A percentile compares a stretch with the other conserved stretches of the same genome.
Evolutionary conservation across 1,140 invertebrate genomes (phyloP).

Genomic region (Caligus rogercresseyi): DNA sequence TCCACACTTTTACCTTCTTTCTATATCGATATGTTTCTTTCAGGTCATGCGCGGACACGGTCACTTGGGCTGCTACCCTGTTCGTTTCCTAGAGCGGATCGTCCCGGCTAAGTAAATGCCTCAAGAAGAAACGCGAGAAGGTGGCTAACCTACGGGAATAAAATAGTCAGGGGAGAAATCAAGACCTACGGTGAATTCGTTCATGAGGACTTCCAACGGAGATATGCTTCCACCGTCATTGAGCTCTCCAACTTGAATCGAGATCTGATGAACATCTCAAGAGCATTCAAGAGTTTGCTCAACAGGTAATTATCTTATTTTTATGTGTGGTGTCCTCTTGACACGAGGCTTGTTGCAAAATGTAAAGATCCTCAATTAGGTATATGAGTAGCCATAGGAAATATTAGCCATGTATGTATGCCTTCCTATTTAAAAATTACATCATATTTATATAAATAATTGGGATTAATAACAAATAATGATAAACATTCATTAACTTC

Average conservation of each 20-base stretch:
- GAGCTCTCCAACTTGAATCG: slow-evolving; percentile 79
- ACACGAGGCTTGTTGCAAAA: no score
- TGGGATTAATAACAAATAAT: no score
- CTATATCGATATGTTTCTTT: neutral
- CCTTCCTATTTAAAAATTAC: no score
- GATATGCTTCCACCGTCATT: slow-evolving; percentile 70
- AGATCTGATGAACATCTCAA: slow-evolving; percentile 68
- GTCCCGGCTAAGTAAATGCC: slow-evolving; percentile 60
- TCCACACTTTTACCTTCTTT: neutral
- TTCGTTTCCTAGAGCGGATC: slow-evolving; percentile 63
- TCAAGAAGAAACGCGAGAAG: slow-evolving; percentile 60
- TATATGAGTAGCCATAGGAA: no score
- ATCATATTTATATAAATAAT: no score
- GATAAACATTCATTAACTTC: no score
- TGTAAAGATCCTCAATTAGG: no score
- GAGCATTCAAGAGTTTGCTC: slow-evolving; percentile 60
- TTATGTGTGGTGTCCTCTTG: no score
- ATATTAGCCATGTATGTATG: no score
- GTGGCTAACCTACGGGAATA: slow-evolving; percentile 62
- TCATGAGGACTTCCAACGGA: slow-evolving; percentile 64
- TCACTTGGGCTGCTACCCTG: slow-evolving; percentile 58
- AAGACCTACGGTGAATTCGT: slow-evolving; percentile 55
- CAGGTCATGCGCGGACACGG: slow-evolving; percentile 29
- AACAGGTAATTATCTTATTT: slow-evolving; percentile 39
- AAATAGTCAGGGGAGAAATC: slow-evolving; percentile 66